Percentiles rank a stretch among this genome's conserved stretches.
These are phyloP conservation scores for Agyllia agylla DNA, from an alignment of 2,888 invertebrate species.

Conservation along the genomic window DNA sequence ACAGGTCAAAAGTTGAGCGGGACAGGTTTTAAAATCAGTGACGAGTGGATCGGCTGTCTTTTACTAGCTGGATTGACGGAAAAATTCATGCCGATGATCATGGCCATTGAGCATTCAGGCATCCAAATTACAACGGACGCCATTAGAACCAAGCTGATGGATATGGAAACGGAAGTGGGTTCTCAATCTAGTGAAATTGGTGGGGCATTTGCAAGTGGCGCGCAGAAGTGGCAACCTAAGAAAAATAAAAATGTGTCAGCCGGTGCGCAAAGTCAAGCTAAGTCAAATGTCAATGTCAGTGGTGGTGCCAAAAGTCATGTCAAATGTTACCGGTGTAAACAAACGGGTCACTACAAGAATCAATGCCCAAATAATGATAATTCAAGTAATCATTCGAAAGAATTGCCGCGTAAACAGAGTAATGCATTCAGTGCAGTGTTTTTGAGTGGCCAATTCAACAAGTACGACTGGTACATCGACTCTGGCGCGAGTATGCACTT, in stretches of 20 bases:
- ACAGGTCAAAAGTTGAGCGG: background rate
- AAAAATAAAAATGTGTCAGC: no score
- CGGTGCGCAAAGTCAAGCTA: no score
- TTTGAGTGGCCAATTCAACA: background rate
- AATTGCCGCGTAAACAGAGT: background rate
- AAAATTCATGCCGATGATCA: background rate
- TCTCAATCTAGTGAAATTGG: no score
- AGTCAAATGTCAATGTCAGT: no score
- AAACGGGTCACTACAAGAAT: background rate
- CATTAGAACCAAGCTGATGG: background rate
- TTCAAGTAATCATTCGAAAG: background rate
- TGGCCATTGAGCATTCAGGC: background rate
- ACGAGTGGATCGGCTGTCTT: background rate
- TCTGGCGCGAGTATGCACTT: background rate
- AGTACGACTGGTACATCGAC: background rate
- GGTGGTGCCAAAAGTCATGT: no score
- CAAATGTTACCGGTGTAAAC: background rate
- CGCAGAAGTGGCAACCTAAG: no score
- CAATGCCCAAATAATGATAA: background rate
- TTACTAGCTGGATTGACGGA: background rate
- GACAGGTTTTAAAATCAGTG: background rate
- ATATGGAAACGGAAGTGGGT: background rate
- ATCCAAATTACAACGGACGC: background rate
- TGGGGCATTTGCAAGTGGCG: no score
- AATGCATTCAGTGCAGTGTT: background rate